A percentile compares a stretch with the other conserved stretches of the same genome.
phyloP scores from a whole-genome alignment of 2,113 vertebrate species.

The Dermatemys mawii region DNA sequence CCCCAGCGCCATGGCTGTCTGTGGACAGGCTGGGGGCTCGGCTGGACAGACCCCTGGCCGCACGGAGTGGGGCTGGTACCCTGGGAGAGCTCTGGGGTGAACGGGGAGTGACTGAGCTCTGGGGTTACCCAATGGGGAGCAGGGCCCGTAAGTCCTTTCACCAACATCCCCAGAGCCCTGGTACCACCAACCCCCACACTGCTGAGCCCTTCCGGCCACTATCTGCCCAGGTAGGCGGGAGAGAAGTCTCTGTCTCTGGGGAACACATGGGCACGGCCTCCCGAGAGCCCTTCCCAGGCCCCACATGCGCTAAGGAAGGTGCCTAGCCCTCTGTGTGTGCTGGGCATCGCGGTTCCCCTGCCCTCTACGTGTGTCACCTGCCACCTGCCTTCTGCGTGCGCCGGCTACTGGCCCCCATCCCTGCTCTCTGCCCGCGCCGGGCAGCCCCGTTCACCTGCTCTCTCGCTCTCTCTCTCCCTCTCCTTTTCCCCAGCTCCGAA shows the following conservation, averaged over 20 bases:
- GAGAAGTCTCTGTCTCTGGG: not conserved
- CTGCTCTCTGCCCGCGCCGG: no score
- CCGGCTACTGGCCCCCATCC: no score
- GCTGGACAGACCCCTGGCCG: accelerated
- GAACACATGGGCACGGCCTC: not conserved
- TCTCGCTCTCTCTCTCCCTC: accelerated
- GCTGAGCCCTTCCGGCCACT: not conserved
- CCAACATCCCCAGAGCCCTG: not conserved
- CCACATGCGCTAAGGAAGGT: not conserved
- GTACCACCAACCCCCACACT: not conserved
- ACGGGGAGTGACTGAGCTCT: not conserved
- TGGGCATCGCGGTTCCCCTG: no score
- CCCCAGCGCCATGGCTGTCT: accelerated
- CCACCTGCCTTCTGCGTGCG: not conserved
- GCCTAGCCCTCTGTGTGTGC: not conserved
- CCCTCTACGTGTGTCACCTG: not conserved
- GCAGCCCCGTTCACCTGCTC: no score
- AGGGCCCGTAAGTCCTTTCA: not conserved
- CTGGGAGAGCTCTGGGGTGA: not conserved
- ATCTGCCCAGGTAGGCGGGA: not conserved
- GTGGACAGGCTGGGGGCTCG: accelerated
- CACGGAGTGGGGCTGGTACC: accelerated
- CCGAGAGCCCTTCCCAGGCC: not conserved
- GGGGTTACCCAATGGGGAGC: not conserved
- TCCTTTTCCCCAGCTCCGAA: constrained; percentile 74